Conservation (phyloP, 2,888 invertebrate genomes). For the Leucozona laternaria region DNA sequence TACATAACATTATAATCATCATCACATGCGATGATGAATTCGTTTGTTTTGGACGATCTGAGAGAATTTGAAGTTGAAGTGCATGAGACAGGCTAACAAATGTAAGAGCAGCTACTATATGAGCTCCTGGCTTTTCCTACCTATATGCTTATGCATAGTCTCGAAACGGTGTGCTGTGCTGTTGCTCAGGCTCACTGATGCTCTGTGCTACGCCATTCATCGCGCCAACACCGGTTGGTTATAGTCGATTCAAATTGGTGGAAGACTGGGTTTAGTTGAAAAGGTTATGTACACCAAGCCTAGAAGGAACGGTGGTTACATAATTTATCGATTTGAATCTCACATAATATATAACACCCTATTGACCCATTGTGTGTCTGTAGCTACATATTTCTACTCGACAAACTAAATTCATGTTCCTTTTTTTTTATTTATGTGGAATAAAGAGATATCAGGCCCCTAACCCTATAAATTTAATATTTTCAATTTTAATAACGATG, state of each 20-base stretch:
- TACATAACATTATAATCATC: conserved; percentile 73
- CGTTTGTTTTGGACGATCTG: conserved; percentile 70
- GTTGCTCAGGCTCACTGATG: too few species aligned
- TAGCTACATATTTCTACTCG: not conserved
- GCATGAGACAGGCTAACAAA: conserved; percentile 71
- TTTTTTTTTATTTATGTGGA: not conserved
- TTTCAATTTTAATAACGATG: not conserved
- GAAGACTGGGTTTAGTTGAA: conserved; percentile 13
- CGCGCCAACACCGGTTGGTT: conserved; percentile 7
- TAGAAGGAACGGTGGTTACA: conserved; percentile 44
- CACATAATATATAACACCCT: conserved; percentile 36
- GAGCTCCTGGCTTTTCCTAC: conserved; percentile 31
- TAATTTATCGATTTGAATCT: conserved; percentile 57
- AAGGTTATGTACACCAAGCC: conserved; percentile 26
- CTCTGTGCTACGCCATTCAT: conserved; percentile 6
- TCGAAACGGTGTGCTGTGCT: not conserved
- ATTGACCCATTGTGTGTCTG: conserved; percentile 34
- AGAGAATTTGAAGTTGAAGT: conserved; percentile 72
- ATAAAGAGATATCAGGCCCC: not conserved
- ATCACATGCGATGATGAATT: conserved; percentile 73
- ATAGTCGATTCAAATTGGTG: not conserved
- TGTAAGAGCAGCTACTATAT: conserved; percentile 63
- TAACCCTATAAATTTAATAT: not conserved
- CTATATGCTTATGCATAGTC: not conserved
- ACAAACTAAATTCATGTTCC: not conserved